phyloP scores from a whole-genome alignment of 1,140 invertebrate genomes.

The Melanaphis sacchari region DNA sequence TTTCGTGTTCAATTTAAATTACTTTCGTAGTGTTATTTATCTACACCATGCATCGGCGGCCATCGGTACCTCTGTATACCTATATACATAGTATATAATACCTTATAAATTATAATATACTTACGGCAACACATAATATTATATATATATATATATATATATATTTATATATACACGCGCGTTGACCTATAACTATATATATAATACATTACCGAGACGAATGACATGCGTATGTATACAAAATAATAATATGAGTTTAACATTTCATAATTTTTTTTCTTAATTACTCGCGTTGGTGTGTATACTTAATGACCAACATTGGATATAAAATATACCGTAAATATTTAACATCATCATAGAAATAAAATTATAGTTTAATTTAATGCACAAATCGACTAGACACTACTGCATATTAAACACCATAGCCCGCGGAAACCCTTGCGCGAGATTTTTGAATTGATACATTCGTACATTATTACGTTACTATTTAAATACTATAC shows the following conservation, averaged over 20 bases:
- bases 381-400: too few species aligned
- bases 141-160: neutral
- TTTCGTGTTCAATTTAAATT: slow-evolving; percentile 15
- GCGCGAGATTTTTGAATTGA: neutral
- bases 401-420: too few species aligned
- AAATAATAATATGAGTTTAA: neutral
- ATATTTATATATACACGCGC: neutral
- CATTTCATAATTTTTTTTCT: neutral
- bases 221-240: neutral
- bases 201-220: neutral
- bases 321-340: neutral
- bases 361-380: neutral
- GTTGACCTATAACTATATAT: neutral
- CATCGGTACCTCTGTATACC: too few species aligned
- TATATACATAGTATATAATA: neutral
- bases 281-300: neutral
- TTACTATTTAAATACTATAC: neutral
- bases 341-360: neutral
- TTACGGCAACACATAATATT: neutral
- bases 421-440: too few species aligned
- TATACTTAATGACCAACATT: neutral
- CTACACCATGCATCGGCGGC: neutral
- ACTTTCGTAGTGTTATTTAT: neutral
- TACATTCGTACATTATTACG: neutral
- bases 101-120: slow-evolving; percentile 16